Base-by-base conservation (phyloP, 2,888 invertebrate species). In the Atherix ibis region DNA sequence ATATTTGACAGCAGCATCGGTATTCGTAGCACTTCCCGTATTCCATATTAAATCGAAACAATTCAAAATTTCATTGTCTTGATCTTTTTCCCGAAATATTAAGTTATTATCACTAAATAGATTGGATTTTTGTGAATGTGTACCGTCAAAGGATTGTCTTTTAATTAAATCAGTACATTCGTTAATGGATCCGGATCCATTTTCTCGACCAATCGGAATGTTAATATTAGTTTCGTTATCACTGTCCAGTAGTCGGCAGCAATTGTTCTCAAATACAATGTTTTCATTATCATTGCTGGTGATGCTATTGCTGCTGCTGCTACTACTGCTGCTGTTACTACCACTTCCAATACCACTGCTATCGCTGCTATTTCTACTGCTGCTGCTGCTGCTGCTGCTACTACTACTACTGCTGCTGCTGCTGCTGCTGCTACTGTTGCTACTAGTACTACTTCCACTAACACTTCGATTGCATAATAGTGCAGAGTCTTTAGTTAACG, bases 11-110 rank as follows among this genome's bases (percentile, higher is more conserved):
- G n/a, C n/a, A n/a, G n/a, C n/a, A 14, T 32, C 25, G 17, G 12
- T 2, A 19, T 14, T 17, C 28, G 15, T 13, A 4, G 26, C 26
- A 12, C 9, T 9, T 5, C 15, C 17, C 6, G 24, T 43, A 44
- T 44, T 52, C 57, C 57, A 55, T 44, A 55, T 47, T 44, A 66
- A 62, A 47, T 63, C 61, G 47, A 65, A 66, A 36, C 65, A 62
- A 51, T 68, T 65, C 14, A 60, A 44, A 10, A 58, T 54, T 34
- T 54, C 54, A 32, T 55, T 50, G 38, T 43, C 48, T 31, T 49
- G 44, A 29, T 51, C 50, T 17, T 54, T 53, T 31, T 42, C 43
- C 25, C 36, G 34, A 22, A 38, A 34, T 27, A 48, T 49, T 49
- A 43, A 47, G 47, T 40, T 49, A 35, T 35, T 34, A 32, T 18